phyloP scores from a whole-genome alignment of 2,888 invertebrate species.

The Saturnia japonica region DNA sequence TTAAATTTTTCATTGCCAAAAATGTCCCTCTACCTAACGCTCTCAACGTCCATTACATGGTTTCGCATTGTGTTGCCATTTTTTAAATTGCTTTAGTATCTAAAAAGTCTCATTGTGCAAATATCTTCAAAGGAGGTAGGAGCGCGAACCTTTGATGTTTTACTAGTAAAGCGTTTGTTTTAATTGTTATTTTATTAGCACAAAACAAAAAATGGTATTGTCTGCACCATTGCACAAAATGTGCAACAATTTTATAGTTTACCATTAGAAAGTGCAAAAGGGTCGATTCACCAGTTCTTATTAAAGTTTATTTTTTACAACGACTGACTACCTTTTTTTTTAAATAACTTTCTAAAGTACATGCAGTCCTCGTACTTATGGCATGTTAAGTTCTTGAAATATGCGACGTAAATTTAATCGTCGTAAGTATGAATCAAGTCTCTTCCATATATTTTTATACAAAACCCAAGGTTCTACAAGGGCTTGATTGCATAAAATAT shows the following conservation, averaged over 20 bases:
- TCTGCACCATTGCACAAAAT: conserved; percentile 47
- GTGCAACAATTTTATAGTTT: conserved; percentile 51
- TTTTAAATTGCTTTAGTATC: conserved; percentile 46
- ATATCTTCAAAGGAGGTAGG: conserved; percentile 34
- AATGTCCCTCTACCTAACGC: background rate
- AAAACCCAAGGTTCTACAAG: too few relatives aligned
- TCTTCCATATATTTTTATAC: too few relatives aligned
- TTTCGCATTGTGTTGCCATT: conserved; percentile 19
- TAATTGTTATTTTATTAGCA: conserved; percentile 36
- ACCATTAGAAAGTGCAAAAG: conserved; percentile 57
- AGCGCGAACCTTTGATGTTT: conserved; percentile 27
- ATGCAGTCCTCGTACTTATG: too few relatives aligned
- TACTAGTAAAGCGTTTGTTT: conserved; percentile 37
- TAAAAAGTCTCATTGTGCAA: conserved; percentile 43
- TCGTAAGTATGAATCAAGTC: too few relatives aligned
- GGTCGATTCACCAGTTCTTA: conserved; percentile 39
- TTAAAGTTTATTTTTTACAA: conserved; percentile 28
- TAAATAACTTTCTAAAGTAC: too few relatives aligned
- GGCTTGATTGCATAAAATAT: too few relatives aligned
- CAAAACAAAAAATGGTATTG: conserved; percentile 24
- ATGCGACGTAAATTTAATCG: too few relatives aligned
- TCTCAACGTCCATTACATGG: conserved; percentile 2
- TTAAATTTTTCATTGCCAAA: background rate
- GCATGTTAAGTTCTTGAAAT: too few relatives aligned
- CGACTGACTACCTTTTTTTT: background rate